Evolutionary conservation across 2,113 vertebrate genomes (phyloP), one percentile per base, ranked within the genome.

Genomic region (Gymnobelideus leadbeateri): DNA sequence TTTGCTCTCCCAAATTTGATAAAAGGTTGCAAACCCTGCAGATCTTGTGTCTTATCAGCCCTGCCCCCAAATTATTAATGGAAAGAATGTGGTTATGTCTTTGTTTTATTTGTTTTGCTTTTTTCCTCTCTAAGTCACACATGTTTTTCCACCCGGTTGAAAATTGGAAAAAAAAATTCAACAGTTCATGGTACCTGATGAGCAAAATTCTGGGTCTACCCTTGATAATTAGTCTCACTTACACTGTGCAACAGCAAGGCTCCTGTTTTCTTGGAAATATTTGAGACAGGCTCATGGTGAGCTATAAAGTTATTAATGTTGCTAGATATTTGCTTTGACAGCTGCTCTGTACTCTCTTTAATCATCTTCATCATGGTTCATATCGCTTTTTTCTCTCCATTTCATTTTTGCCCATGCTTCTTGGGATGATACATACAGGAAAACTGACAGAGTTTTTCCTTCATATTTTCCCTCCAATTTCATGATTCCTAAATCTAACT

Each of bases 251-350:
- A 96, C 95, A 98, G 97, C 97, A 97, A 98, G 97, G 93, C 96
- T 98, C 52, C 95, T 97, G 95, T 96, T 98, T 98, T 97, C 98
- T 97, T 97, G 97, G 95, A 97, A 98, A 98, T 92, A 96, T 96
- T 97, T 97, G 96, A 98, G 97, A 95, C 93, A 96, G 77, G 91
- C 94, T 98, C 98, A 97, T 98, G 97, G 98, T 97, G 97, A 97
- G 97, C 94, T 98, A 98, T 96, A 92, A 98, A 99, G 98, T 99
- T 99, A 99, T 99, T 98, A 99, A 98, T 98, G 98, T 98, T 98
- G 97, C 97, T 97, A 98, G 97, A 98, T 99, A 99, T 98, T 98
- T 98, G 97, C 97, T 99, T 98, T 98, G 98, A 98, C 98, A 99
- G 98, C 97, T 98, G 97, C 94, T 98, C 97, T 98, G 97, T 97